Conservation (phyloP, 2,113 vertebrate species). For the Morphnarchus princeps region DNA sequence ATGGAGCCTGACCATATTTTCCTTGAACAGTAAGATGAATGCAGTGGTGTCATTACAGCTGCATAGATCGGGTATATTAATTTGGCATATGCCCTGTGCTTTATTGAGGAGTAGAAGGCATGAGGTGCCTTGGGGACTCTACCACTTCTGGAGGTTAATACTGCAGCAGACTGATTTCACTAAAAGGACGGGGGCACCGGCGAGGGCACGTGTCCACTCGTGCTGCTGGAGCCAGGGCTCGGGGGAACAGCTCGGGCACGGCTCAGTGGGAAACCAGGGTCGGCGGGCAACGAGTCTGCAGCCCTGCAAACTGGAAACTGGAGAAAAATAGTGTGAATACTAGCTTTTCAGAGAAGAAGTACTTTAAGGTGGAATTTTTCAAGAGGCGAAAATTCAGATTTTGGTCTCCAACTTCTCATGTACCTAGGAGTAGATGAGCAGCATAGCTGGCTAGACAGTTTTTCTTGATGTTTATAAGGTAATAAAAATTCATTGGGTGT, state of each 20-base stretch:
- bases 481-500: conserved; percentile 59
- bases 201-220: fast-evolving
- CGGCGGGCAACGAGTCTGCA: neutral
- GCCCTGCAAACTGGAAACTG: neutral
- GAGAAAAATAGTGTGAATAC: neutral
- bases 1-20: neutral
- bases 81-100: neutral
- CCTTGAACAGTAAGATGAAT: neutral
- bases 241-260: neutral
- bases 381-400: neutral
- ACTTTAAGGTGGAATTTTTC: neutral
- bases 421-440: neutral
- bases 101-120: neutral
- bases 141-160: neutral
- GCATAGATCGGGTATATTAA: neutral
- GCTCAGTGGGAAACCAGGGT: neutral
- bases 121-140: neutral
- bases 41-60: neutral
- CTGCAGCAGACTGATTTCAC: neutral
- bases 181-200: neutral
- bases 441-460: neutral
- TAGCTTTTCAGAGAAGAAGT: neutral
- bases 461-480: conserved; percentile 56
- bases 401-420: neutral
- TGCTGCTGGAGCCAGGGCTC: neutral